phyloP scores from a whole-genome alignment of 2,797 vertebrate genomes.

The Naso thynnoides region DNA sequence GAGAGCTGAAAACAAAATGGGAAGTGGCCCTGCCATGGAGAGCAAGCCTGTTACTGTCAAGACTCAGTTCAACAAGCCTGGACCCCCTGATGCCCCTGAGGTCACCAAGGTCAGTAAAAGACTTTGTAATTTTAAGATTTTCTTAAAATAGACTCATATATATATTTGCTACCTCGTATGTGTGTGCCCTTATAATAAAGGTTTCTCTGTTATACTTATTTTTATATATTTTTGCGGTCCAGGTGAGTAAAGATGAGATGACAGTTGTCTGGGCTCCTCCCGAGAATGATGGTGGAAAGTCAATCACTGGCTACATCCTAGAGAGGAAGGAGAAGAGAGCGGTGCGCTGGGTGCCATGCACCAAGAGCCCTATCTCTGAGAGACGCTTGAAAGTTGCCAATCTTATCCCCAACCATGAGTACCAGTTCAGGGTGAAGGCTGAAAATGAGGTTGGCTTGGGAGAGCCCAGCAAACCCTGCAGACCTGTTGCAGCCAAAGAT shows the following conservation, averaged over 20 bases:
- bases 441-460: conserved; percentile 98
- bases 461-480: conserved; percentile 96
- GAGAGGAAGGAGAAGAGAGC: conserved; percentile 97
- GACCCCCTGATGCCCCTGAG: conserved; percentile 94
- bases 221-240: conserved; percentile 17
- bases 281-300: conserved; percentile 97
- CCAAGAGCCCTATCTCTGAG: conserved; percentile 94
- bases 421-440: conserved; percentile 98
- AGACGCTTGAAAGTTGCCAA: conserved; percentile 96
- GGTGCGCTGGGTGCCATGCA: conserved; percentile 94
- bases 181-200: neutral
- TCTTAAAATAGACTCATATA: too few species aligned
- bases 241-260: conserved; percentile 95
- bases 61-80: conserved; percentile 94
- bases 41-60: conserved; percentile 93
- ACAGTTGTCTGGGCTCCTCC: conserved; percentile 98
- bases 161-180: neutral
- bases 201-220: neutral
- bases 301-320: conserved; percentile 97
- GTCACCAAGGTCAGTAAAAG: conserved; percentile 89
- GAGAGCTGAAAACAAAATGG: conserved; percentile 99
- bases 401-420: conserved; percentile 95
- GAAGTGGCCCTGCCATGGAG: conserved; percentile 94
- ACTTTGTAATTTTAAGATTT: neutral
- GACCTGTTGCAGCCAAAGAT: conserved; percentile 96